Evolutionary conservation across 2,113 vertebrate species (phyloP).

Genomic region (Notechis scutatus): DNA sequence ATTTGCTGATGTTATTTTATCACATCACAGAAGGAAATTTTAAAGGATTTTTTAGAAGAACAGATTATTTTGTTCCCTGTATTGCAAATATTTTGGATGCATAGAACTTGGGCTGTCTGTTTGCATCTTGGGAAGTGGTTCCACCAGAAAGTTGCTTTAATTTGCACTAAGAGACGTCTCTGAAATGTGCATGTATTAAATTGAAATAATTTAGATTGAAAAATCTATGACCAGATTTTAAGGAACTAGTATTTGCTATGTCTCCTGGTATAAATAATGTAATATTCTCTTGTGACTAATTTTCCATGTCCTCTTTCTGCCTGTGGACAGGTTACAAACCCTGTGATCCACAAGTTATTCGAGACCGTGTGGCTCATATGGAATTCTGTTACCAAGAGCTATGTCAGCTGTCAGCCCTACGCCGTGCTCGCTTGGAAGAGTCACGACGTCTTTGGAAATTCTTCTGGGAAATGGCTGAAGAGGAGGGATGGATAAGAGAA

Average conservation of each 20-base stretch:
- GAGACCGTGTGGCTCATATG: constrained; percentile 90
- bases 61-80: background rate
- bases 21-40: background rate
- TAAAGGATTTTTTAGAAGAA: background rate
- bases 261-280: background rate
- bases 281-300: background rate
- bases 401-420: constrained; percentile 86
- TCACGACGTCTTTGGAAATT: constrained; percentile 96
- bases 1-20: background rate
- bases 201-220: rapidly evolving
- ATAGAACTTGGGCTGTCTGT: background rate
- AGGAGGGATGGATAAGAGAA: constrained; percentile 94
- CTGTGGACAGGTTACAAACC: constrained; percentile 86
- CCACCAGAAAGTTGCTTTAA: background rate
- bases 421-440: constrained; percentile 86
- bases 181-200: background rate
- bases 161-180: background rate
- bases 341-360: constrained; percentile 91
- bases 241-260: background rate
- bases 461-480: constrained; percentile 98
- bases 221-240: background rate
- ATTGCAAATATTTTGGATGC: background rate
- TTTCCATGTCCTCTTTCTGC: constrained; percentile 12
- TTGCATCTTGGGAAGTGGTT: background rate
- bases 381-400: constrained; percentile 96